A percentile compares a stretch with the other conserved stretches of the same genome.
Evolutionary conservation across 2,888 invertebrate species (phyloP).

Genomic region (Tillus elongatus): DNA sequence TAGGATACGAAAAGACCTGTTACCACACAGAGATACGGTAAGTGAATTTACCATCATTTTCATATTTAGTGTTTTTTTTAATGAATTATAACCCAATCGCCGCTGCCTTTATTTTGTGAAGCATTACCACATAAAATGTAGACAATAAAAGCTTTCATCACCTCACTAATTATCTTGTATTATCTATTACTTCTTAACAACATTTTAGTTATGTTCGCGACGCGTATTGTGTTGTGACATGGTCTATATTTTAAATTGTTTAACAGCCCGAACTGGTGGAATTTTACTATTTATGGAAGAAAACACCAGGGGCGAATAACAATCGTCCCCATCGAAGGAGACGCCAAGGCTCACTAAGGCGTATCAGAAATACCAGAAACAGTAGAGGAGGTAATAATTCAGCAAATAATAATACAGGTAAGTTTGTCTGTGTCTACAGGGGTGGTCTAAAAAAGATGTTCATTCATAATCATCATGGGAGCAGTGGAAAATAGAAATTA

Average conservation of each 20-base stretch:
- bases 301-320: slow-evolving; percentile 94
- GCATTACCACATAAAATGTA: neutral
- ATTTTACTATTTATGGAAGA: slow-evolving; percentile 99
- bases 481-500: neutral
- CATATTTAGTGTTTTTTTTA: slow-evolving; percentile 2
- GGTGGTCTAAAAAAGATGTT: slow-evolving; percentile 25
- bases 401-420: slow-evolving; percentile 46
- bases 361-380: slow-evolving; percentile 81
- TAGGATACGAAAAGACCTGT: slow-evolving; percentile 89
- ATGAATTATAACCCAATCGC: too few relatives aligned
- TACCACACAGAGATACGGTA: slow-evolving; percentile 94
- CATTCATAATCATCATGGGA: neutral
- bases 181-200: too few relatives aligned
- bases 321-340: slow-evolving; percentile 89
- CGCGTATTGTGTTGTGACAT: too few relatives aligned
- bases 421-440: slow-evolving; percentile 25
- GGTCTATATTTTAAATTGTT: slow-evolving; percentile 7
- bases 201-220: too few relatives aligned
- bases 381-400: slow-evolving; percentile 61
- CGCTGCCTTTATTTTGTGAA: too few relatives aligned
- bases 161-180: too few relatives aligned
- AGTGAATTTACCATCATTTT: slow-evolving; percentile 29
- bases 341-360: slow-evolving; percentile 74
- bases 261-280: slow-evolving; percentile 87
- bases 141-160: neutral